phyloP scores from a whole-genome alignment of 2,888 invertebrate species.

The Homarus gammarus region DNA sequence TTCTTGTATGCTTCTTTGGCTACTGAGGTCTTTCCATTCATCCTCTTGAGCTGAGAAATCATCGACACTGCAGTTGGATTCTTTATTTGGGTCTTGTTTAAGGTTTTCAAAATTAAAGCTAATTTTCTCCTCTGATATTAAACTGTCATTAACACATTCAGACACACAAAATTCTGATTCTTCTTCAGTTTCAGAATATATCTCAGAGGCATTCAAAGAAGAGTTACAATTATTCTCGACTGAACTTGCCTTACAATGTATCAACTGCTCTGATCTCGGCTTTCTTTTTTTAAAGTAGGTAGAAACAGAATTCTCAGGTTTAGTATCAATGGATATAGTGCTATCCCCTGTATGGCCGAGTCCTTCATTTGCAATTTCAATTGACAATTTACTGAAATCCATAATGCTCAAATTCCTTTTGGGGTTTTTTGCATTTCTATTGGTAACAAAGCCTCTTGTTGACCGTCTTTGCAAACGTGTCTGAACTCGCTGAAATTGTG shows the following conservation, averaged over 20 bases:
- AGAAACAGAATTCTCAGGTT: not conserved
- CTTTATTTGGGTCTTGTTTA: not conserved
- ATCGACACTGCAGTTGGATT: not conserved
- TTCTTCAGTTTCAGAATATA: not conserved
- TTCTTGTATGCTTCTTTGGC: not conserved
- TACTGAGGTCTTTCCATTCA: not conserved
- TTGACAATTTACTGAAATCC: not conserved
- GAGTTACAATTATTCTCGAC: not conserved
- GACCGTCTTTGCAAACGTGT: not conserved
- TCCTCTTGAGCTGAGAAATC: not conserved
- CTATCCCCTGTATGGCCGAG: not conserved
- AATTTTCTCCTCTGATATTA: not conserved
- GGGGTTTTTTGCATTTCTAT: not conserved
- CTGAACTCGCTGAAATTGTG: not conserved
- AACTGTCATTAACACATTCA: not conserved
- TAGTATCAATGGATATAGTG: not conserved
- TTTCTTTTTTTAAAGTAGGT: slow-evolving; percentile 1
- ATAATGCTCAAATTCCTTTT: not conserved
- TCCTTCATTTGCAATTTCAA: not conserved
- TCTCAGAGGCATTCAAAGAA: not conserved
- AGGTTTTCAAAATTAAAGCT: not conserved
- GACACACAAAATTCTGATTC: not conserved
- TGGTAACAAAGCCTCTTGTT: not conserved
- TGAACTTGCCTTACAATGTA: not conserved
- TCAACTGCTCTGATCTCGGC: not conserved